These are phyloP conservation scores for Habropoda laboriosa DNA, from an alignment of 1,140 invertebrate species.

Conservation along the genomic window DNA sequence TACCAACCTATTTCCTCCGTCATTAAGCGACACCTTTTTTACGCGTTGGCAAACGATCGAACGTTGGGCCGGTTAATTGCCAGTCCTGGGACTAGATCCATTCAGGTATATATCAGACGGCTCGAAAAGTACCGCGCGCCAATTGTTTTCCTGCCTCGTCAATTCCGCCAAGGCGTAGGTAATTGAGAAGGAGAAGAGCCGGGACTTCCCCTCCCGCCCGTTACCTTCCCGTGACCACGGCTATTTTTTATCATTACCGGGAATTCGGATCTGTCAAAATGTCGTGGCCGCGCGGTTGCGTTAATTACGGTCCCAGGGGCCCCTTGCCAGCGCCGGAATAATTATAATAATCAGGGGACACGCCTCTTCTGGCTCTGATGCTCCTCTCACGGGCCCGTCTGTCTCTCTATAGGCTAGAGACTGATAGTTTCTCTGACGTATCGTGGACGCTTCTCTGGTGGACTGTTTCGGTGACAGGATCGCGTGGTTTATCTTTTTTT, in stretches of 20 bases:
- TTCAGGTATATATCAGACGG: conserved; percentile 2
- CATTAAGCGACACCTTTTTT: conserved; percentile 44
- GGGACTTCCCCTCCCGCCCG: not conserved
- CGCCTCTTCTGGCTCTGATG: conserved; percentile 71
- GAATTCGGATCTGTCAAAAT: conserved; percentile 82
- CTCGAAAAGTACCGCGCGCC: conserved; percentile 30
- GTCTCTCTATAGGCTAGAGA: conserved; percentile 47
- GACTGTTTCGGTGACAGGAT: conserved; percentile 21
- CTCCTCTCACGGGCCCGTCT: conserved; percentile 2
- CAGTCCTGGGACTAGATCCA: conserved; percentile 7
- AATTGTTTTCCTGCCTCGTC: conserved; percentile 49
- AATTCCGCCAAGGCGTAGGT: conserved; percentile 17
- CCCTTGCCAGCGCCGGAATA: conserved; percentile 72
- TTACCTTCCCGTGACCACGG: not conserved
- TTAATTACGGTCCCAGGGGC: conserved; percentile 79
- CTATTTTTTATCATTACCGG: conserved; percentile 78
- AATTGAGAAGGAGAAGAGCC: conserved; percentile 39
- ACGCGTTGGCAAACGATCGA: conserved; percentile 1
- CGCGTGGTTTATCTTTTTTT: conserved; percentile 54
- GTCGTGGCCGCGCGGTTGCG: conserved; percentile 76
- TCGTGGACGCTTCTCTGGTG: not conserved
- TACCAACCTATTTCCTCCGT: conserved; percentile 31
- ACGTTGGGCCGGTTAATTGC: conserved; percentile 43
- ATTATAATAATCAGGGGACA: conserved; percentile 82
- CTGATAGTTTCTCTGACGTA: conserved; percentile 64